phyloP scores from a whole-genome alignment of 2,888 invertebrate genomes.

The Caenorhabditis sp. region DNA sequence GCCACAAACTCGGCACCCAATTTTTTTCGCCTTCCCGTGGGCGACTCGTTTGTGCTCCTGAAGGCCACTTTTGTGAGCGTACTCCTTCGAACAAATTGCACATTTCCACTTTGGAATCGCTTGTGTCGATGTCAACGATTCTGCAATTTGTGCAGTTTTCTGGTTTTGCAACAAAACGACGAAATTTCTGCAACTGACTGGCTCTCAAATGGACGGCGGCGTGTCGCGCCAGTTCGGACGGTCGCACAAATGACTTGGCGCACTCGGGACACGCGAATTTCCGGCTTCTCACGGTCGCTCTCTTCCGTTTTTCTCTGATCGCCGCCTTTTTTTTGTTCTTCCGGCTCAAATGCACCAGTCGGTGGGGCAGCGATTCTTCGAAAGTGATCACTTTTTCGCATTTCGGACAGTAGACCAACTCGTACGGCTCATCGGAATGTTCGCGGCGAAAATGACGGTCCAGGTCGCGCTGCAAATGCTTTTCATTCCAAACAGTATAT shows the following conservation, averaged over 20 bases:
- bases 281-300: neutral
- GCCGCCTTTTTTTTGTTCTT: neutral
- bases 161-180: neutral
- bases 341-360: constrained; percentile 28
- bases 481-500: neutral
- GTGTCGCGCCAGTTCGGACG: constrained; percentile 63
- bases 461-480: constrained; percentile 36
- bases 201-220: constrained; percentile 44
- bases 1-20: constrained; percentile 54
- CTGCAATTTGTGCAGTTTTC: neutral
- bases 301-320: neutral
- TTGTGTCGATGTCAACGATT: too few relatives aligned
- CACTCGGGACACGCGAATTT: constrained; percentile 57
- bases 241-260: constrained; percentile 62
- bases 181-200: constrained; percentile 20
- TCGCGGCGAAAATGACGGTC: constrained; percentile 50
- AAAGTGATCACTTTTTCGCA: constrained; percentile 51
- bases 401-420: constrained; percentile 58
- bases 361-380: constrained; percentile 44
- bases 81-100: constrained; percentile 55
- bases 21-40: constrained; percentile 31
- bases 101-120: constrained; percentile 49
- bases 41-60: constrained; percentile 44
- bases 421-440: constrained; percentile 43
- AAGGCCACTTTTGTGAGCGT: constrained; percentile 56